A percentile compares a stretch with the other conserved stretches of the same genome.
Conservation (phyloP, 37 sponge, comb jelly and placozoan genomes). For the Petrosia ficiformis region DNA sequence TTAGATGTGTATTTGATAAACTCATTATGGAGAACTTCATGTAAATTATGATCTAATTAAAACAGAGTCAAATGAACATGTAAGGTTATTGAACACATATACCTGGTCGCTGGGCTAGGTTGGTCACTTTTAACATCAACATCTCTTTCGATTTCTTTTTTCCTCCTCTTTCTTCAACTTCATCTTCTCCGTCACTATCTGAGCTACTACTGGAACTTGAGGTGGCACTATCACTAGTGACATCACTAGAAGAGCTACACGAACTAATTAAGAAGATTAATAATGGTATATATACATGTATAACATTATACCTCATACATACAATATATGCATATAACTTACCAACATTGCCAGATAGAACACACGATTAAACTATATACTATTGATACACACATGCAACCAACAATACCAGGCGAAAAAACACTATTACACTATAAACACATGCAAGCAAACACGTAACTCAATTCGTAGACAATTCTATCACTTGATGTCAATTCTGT, state of each 20-base stretch:
- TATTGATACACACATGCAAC: no score
- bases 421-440: no score
- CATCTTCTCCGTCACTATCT: background rate
- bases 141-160: background rate
- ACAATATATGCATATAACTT: no score
- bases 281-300: no score
- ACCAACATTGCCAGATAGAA: no score
- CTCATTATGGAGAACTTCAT: conserved; percentile 77
- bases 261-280: background rate
- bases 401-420: no score
- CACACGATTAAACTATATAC: no score
- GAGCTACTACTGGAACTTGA: conserved; percentile 17
- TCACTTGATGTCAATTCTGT: no score
- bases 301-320: no score
- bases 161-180: background rate
- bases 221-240: conserved; percentile 8
- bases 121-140: conserved; percentile 32
- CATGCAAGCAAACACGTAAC: no score
- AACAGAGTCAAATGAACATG: background rate
- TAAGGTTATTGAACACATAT: background rate
- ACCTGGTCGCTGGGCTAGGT: conserved; percentile 14
- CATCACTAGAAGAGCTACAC: conserved; percentile 14
- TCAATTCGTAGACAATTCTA: no score
- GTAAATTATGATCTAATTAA: conserved; percentile 54
- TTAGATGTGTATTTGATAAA: conserved; percentile 51